Conservation (phyloP, 37 sponge, comb jelly and placozoan species). For the Bolinopsis microptera region DNA sequence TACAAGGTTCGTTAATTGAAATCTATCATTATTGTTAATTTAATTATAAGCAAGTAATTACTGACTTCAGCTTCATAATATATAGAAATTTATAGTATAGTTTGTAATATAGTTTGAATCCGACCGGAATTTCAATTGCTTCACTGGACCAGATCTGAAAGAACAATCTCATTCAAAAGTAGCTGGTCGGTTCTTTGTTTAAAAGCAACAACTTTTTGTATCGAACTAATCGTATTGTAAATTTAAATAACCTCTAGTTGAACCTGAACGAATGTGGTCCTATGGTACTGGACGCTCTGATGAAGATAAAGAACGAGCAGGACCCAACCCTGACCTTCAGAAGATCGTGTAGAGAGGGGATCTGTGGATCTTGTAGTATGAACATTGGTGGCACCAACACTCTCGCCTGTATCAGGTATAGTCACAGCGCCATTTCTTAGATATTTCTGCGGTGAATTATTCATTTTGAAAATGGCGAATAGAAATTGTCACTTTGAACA, state of each 20-base stretch:
- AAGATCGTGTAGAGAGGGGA: conserved; percentile 93
- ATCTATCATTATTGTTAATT: no score
- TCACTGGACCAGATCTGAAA: no score
- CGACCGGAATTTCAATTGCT: no score
- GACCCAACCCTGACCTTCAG: conserved; percentile 97
- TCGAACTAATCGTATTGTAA: no score
- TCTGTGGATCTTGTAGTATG: conserved; percentile 97
- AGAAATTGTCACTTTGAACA: background rate
- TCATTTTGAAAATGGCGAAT: background rate
- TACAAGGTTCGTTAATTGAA: conserved; percentile 89
- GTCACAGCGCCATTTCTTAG: background rate
- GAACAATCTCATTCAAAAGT: no score
- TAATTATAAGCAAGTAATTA: background rate
- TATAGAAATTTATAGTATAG: background rate
- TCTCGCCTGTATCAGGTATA: conserved; percentile 89
- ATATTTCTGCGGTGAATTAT: no score
- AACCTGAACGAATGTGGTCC: conserved; percentile 81
- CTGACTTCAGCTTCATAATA: no score
- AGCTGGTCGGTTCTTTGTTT: no score
- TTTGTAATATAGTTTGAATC: background rate
- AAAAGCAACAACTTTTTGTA: no score
- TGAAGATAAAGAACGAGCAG: conserved; percentile 95
- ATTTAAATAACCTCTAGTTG: conserved; percentile 70
- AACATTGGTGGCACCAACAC: conserved; percentile 93
- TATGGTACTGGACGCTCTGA: conserved; percentile 96